These are phyloP conservation scores for Xestia xanthographa DNA, from an alignment of 2,888 invertebrate genomes.

Conservation along the genomic window DNA sequence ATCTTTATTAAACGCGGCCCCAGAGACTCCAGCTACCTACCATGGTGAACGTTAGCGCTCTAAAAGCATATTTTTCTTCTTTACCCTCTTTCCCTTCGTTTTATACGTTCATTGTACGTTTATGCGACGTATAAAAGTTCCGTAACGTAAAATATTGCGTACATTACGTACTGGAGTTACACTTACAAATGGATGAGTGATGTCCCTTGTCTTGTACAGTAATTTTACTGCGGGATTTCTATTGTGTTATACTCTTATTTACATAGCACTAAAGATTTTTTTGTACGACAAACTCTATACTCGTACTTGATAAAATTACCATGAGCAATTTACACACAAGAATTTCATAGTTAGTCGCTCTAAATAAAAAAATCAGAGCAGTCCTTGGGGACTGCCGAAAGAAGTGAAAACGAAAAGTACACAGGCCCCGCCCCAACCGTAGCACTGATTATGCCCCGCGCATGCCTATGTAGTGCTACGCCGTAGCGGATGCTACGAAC, in stretches of 20 bases:
- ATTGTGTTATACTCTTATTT: slow-evolving; percentile 47
- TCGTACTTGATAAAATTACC: not conserved
- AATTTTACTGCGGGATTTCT: slow-evolving; percentile 58
- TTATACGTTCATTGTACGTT: slow-evolving; percentile 72
- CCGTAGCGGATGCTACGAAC: too few species aligned
- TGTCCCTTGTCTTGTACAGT: slow-evolving; percentile 52
- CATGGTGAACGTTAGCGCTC: slow-evolving; percentile 61
- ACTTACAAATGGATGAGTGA: slow-evolving; percentile 64
- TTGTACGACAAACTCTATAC: not conserved
- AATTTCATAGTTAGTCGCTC: not conserved
- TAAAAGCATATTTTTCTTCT: slow-evolving; percentile 76
- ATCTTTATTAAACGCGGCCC: slow-evolving; percentile 75
- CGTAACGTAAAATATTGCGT: slow-evolving; percentile 74
- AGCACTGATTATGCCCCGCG: too few species aligned
- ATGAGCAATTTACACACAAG: not conserved
- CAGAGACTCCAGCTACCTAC: slow-evolving; percentile 50
- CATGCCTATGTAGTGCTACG: too few species aligned
- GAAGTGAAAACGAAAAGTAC: too few species aligned
- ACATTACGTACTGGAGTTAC: slow-evolving; percentile 63
- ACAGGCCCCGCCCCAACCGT: too few species aligned
- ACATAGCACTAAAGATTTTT: slow-evolving; percentile 34
- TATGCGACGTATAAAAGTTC: slow-evolving; percentile 74
- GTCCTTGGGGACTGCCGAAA: too few species aligned
- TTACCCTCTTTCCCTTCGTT: slow-evolving; percentile 64
- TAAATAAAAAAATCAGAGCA: too few species aligned